Evolutionary conservation across 1,140 invertebrate genomes (phyloP).

Genomic region (Chelonus insularis): DNA sequence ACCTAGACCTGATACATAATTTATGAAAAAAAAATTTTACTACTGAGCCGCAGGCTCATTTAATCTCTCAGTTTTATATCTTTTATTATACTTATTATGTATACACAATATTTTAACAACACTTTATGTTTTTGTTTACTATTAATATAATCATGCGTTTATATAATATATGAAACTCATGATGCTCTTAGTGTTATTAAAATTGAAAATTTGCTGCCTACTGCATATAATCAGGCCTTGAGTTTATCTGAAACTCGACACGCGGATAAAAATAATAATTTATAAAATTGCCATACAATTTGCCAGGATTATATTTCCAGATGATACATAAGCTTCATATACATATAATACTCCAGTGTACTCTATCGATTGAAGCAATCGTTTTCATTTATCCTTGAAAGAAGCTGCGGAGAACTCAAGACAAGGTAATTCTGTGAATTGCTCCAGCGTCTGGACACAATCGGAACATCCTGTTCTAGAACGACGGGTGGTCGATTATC

Average conservation of each 20-base stretch:
- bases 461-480: conserved; percentile 16
- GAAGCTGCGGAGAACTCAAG: conserved; percentile 1
- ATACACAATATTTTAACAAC: too few relatives aligned
- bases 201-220: conserved; percentile 4
- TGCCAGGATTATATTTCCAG: not conserved
- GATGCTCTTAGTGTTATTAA: too few relatives aligned
- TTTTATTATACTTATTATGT: too few relatives aligned
- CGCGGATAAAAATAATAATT: conserved; percentile 14
- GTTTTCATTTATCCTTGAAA: conserved; percentile 12
- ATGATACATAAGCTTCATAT: not conserved
- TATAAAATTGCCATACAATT: not conserved
- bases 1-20: conserved; percentile 14
- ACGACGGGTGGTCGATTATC: conserved; percentile 20
- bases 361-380: conserved; percentile 8
- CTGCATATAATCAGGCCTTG: not conserved
- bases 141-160: too few relatives aligned
- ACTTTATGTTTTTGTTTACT: too few relatives aligned
- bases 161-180: too few relatives aligned
- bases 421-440: conserved; percentile 17
- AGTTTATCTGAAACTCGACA: not conserved
- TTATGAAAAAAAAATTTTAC: conserved; percentile 12
- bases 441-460: conserved; percentile 16
- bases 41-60: not conserved
- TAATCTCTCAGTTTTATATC: not conserved
- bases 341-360: not conserved